phyloP scores from a whole-genome alignment of 1,140 invertebrate genomes.

The Ptiloglossa arizonensis region DNA sequence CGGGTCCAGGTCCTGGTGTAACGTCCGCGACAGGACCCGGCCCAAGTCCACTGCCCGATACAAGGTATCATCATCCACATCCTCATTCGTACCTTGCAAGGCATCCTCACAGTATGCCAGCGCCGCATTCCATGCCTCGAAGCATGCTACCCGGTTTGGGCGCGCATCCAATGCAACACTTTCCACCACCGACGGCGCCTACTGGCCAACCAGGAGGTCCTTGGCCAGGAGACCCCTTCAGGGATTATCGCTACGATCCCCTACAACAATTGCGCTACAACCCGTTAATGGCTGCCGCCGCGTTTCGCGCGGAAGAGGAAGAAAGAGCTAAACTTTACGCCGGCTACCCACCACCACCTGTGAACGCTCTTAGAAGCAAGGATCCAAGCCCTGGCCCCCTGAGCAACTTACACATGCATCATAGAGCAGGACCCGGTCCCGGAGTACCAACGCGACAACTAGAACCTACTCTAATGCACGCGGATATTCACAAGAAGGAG shows the following conservation, averaged over 20 bases:
- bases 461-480: slow-evolving; percentile 75
- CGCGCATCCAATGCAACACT: slow-evolving; percentile 83
- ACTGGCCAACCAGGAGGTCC: slow-evolving; percentile 82
- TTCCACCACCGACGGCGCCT: slow-evolving; percentile 77
- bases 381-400: slow-evolving; percentile 85
- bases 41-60: slow-evolving; percentile 76
- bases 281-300: slow-evolving; percentile 87
- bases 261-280: slow-evolving; percentile 86
- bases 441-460: slow-evolving; percentile 69
- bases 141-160: slow-evolving; percentile 81
- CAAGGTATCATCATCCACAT: slow-evolving; percentile 75
- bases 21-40: slow-evolving; percentile 52
- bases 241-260: slow-evolving; percentile 87
- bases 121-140: slow-evolving; percentile 80
- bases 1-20: slow-evolving; percentile 65
- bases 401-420: slow-evolving; percentile 80
- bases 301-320: slow-evolving; percentile 86
- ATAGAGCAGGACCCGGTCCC: slow-evolving; percentile 77
- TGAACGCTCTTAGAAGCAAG: slow-evolving; percentile 82
- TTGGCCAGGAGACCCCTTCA: slow-evolving; percentile 84
- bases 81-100: slow-evolving; percentile 75
- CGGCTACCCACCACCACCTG: slow-evolving; percentile 84
- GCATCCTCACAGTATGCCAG: slow-evolving; percentile 78
- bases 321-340: slow-evolving; percentile 88
- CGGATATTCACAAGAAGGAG: slow-evolving; percentile 82